A percentile compares a stretch with the other conserved stretches of the same genome.
Evolutionary conservation across 1,140 invertebrate genomes (phyloP).

Genomic region (Xylocopa sonorina): DNA sequence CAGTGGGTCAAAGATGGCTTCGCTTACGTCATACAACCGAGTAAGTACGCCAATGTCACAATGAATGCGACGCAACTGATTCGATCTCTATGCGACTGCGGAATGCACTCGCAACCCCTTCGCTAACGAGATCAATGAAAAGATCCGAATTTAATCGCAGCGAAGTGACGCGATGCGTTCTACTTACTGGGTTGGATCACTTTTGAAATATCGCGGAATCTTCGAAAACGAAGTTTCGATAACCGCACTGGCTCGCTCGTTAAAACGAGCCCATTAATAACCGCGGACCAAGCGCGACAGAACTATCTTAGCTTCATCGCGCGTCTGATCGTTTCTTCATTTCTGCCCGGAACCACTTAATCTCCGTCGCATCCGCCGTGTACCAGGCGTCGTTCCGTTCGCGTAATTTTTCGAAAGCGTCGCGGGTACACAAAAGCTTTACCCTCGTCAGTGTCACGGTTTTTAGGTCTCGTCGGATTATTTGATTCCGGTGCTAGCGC

Average conservation of each 20-base stretch:
- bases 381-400: neutral
- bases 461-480: constrained; percentile 11
- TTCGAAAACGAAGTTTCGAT: constrained; percentile 24
- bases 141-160: too few relatives aligned
- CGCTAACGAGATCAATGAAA: too few relatives aligned
- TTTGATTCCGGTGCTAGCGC: neutral
- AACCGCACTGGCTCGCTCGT: constrained; percentile 2
- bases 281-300: neutral
- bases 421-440: neutral
- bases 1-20: constrained; percentile 98
- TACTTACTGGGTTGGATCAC: too few relatives aligned
- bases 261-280: constrained; percentile 10
- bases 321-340: neutral
- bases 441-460: constrained; percentile 27
- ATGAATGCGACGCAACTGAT: too few relatives aligned
- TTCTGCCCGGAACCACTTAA: neutral
- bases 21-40: constrained; percentile 87
- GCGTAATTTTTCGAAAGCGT: constrained; percentile 4
- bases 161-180: too few relatives aligned
- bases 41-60: constrained; percentile 67
- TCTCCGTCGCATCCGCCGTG: neutral
- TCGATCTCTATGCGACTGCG: neutral
- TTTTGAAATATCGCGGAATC: constrained; percentile 19
- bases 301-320: neutral
- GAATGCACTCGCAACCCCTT: too few relatives aligned